Percentiles rank a stretch among this genome's conserved stretches.
Evolutionary conservation across 2,888 invertebrate species (phyloP).

Genomic region (Torymus auratus): DNA sequence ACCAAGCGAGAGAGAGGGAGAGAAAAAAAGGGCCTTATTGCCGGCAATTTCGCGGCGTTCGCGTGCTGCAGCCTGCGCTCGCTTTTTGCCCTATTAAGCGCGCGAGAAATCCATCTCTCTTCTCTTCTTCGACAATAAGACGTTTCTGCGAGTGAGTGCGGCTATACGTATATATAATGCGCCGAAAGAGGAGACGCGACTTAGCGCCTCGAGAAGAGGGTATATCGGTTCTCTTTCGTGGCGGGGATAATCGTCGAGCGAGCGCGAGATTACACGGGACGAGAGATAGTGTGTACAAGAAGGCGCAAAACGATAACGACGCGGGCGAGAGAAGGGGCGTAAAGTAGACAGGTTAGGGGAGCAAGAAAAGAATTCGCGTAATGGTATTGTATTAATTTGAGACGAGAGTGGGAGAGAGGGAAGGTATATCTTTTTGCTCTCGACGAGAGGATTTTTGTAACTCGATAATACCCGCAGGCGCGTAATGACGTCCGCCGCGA

Average conservation of each 20-base stretch:
- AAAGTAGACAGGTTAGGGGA: not conserved
- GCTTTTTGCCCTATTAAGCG: constrained; percentile 6
- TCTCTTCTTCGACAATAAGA: not conserved
- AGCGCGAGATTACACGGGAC: constrained; percentile 1
- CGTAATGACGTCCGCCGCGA: not conserved
- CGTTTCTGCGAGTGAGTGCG: constrained; percentile 6
- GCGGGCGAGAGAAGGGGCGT: not conserved
- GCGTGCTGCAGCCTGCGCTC: not conserved
- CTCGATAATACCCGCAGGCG: constrained; percentile 8
- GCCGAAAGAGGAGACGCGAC: not conserved
- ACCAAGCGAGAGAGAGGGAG: not conserved
- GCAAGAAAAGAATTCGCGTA: not conserved
- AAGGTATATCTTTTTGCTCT: not conserved
- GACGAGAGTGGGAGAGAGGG: not conserved
- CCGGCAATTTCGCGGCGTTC: constrained; percentile 34
- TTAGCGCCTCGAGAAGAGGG: constrained; percentile 13
- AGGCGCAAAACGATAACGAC: too few species aligned
- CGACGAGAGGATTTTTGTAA: not conserved
- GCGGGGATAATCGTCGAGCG: constrained; percentile 16
- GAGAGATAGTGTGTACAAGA: not conserved
- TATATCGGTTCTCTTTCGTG: not conserved
- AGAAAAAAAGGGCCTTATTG: constrained; percentile 38
- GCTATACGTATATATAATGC: too few species aligned
- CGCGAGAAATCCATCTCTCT: too few species aligned
- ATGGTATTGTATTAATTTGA: constrained; percentile 33